Conservation (phyloP, 2,797 vertebrate species). For the Sebastes vulpes region DNA sequence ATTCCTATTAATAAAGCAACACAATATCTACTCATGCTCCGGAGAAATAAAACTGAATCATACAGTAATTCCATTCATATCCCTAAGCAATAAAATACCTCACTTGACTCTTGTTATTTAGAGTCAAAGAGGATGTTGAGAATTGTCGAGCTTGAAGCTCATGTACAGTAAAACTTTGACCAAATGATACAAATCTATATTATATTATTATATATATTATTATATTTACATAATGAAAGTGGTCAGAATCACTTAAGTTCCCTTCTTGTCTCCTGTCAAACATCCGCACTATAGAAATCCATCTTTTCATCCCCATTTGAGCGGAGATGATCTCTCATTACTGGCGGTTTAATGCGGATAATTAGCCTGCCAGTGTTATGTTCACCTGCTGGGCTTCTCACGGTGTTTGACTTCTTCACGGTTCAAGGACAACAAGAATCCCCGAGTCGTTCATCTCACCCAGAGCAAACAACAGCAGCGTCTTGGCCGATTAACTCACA, state of each 20-base stretch:
- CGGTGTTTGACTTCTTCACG: background rate
- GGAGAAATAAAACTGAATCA: background rate
- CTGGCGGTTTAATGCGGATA: background rate
- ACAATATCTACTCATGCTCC: background rate
- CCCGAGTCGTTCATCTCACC: background rate
- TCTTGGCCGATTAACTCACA: slow-evolving; percentile 82
- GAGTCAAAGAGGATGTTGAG: background rate
- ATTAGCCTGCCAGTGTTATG: background rate
- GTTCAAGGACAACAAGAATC: background rate
- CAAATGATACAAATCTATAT: background rate
- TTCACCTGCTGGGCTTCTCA: slow-evolving; percentile 7
- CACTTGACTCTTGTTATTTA: background rate
- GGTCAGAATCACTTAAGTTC: background rate
- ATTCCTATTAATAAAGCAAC: background rate
- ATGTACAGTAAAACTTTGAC: background rate
- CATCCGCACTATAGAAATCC: background rate
- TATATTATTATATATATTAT: too few relatives aligned
- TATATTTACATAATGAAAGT: too few relatives aligned
- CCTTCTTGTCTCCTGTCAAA: background rate
- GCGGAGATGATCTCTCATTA: background rate
- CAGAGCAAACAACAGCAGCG: background rate
- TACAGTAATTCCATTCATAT: background rate
- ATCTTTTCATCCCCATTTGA: background rate
- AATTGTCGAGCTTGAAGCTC: background rate
- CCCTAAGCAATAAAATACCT: background rate